phyloP scores from a whole-genome alignment of 2,797 vertebrate genomes.

The Margarornis squamiger region DNA sequence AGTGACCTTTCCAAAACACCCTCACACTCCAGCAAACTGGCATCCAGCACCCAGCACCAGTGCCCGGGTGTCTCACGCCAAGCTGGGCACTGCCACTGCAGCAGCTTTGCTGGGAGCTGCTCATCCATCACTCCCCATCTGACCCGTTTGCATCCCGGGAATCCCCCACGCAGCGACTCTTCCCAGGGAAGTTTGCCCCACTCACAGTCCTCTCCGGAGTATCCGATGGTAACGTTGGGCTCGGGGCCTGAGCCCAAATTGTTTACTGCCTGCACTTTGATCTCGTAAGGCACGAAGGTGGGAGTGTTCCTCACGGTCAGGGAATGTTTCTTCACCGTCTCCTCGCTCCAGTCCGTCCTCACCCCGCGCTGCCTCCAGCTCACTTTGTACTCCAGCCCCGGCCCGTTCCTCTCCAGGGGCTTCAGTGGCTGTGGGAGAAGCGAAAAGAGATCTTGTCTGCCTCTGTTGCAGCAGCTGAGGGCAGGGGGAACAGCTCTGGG shows the following conservation, averaged over 20 bases:
- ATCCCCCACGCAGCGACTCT: rapidly evolving
- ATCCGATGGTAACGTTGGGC: slow-evolving; percentile 83
- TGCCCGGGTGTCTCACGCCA: background rate
- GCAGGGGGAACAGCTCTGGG: background rate
- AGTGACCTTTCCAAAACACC: background rate
- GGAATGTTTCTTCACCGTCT: slow-evolving; percentile 87
- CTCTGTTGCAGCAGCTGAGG: background rate
- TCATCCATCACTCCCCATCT: background rate
- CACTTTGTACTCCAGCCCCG: slow-evolving; percentile 91
- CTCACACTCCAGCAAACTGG: background rate
- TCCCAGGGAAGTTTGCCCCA: background rate
- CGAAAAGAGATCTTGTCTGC: background rate
- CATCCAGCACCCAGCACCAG: background rate
- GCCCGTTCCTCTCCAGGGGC: slow-evolving; percentile 88
- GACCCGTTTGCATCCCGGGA: rapidly evolving
- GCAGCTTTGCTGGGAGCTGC: background rate
- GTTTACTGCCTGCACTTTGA: slow-evolving; percentile 91
- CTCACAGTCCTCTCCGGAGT: slow-evolving; percentile 96
- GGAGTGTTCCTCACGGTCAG: slow-evolving; percentile 87
- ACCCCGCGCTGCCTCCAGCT: slow-evolving; percentile 85
- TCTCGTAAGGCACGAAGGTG: slow-evolving; percentile 91
- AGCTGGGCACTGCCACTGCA: background rate
- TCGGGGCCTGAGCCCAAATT: slow-evolving; percentile 87
- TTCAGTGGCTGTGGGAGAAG: slow-evolving; percentile 82
- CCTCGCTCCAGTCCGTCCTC: slow-evolving; percentile 85